Base-by-base conservation (phyloP, 2,113 vertebrate genomes). In the Spea bombifrons region DNA sequence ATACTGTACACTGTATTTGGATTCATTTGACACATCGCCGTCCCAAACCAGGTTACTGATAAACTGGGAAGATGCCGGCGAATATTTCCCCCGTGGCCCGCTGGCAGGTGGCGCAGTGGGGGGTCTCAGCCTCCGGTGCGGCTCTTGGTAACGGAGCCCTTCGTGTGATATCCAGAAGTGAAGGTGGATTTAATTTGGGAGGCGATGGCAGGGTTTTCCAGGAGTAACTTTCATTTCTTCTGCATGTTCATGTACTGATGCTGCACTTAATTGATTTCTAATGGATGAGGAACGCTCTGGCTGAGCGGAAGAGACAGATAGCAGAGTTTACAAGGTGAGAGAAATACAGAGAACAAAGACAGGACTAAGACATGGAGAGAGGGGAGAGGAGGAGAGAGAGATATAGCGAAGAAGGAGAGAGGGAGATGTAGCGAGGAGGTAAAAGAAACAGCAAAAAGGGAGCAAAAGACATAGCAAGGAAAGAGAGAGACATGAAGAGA, bases 221-320 rank as follows among this genome's bases (percentile, higher is more conserved):
- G 64, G 48, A 12, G 49, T 71, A 66, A 71, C 49, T 16, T 53
- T 50, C 47, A 59, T 79, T 73, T 71, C 45, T 73, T 73, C 66
- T 68, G 61, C 55, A 74, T 53, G 45, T 59, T 30, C 53, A 44
- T 68, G 65, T 68, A 49, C 64, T 47, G 63, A 61, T 17, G 52
- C 71, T 73, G 59, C 77, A 73, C 78, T 80, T 80, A 80, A 80
- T 80, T 80, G 78, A 80, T 73, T 80, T 68, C 64, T 80, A 80
- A 80, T 74, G 64, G 65, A 80, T 68, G 78, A 80, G 71, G 68
- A 64, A 57, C 71, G 71, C 64, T 74, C 52, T 74, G 68, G 71
- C 63, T 80, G 71, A 80, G 78, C 12, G 71, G 78, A 80, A 80
- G 78, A 80, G 78, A 80, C 71, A 61, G 78, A 78, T 72, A 72